Base-by-base conservation (phyloP, 2,113 vertebrate genomes). In the Tachysurus fulvidraco region DNA sequence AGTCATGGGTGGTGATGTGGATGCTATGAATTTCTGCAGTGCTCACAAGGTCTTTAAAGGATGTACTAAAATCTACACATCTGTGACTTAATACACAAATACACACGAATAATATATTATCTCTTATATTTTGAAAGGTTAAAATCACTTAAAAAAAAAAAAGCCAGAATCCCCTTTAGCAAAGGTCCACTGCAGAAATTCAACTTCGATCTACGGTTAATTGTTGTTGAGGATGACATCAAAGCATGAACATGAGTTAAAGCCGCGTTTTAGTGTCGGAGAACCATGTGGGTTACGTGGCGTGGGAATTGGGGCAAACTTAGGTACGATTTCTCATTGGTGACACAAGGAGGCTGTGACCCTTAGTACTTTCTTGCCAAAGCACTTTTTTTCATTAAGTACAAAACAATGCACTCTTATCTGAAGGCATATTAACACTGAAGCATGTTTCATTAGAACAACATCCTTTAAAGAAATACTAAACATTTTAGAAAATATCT, bases 21-120 rank as follows among this genome's bases (percentile, higher is more conserved):
- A 36, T 25, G 78, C 9, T 16, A 23, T 46, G 79, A 90, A 87
- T 94, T 94, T 95, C 93, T 95, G 94, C 93, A 94, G 93, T 92
- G 92, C 55, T 88, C 12, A 3, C 16, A 65, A 9, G 67, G n/a
- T 86, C 54, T 86, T 5, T 28, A 50, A 0, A 41, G 21, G 28
- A 80, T 92, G 91, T 87, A 85, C 13, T 25, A 17, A 71, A 65
- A n/a, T 81, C 46, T n/a, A 10, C 71, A 25, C 4, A 14, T 36
- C 14, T 78, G 28, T 28, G 8, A 9, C 36, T 79, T 30, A 1
- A 16, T 17, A 78, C 16, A 17, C 0, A n/a, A n/a, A n/a, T n/a
- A n/a, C n/a, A n/a, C n/a, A n/a, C n/a, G n/a, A n/a, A n/a, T n/a
- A n/a, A n/a, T n/a, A n/a, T n/a, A n/a, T n/a, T n/a, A n/a, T n/a